Percentiles rank a stretch among this genome's conserved stretches.
Conservation (phyloP, 2,113 vertebrate genomes). For the Strix uralensis region DNA sequence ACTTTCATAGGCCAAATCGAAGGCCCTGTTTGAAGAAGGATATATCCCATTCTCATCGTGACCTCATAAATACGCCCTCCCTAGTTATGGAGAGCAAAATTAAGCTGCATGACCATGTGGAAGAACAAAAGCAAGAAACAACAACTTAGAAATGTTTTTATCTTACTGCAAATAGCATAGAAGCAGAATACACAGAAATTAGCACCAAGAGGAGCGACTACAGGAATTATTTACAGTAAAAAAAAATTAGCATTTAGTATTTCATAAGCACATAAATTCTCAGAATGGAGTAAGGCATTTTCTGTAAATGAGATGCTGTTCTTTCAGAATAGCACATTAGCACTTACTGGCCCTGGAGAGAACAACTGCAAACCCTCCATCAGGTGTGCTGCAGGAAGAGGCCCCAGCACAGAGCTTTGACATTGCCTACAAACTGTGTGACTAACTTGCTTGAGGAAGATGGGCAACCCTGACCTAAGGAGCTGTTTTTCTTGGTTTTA, state of each 20-base stretch:
- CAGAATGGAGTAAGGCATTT: not conserved
- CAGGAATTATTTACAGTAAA: fast-evolving
- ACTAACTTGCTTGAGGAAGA: not conserved
- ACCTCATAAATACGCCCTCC: not conserved
- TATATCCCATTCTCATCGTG: not conserved
- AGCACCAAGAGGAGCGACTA: not conserved
- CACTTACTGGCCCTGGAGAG: not conserved
- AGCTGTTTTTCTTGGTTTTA: not conserved
- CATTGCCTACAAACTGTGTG: not conserved
- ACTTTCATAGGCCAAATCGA: fast-evolving
- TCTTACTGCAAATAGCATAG: not conserved
- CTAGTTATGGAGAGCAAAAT: not conserved
- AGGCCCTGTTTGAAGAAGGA: not conserved
- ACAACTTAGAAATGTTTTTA: not conserved
- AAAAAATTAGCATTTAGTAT: not conserved
- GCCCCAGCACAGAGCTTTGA: not conserved
- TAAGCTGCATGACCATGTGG: fast-evolving
- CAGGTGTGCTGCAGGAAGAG: not conserved
- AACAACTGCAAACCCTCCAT: fast-evolving
- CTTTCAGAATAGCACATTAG: not conserved
- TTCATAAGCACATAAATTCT: not conserved
- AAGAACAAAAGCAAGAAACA: not conserved
- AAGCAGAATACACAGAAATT: not conserved
- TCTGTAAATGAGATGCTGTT: fast-evolving
- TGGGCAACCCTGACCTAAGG: not conserved